Percentiles rank a stretch among this genome's conserved stretches.
phyloP scores from a whole-genome alignment of 2,113 vertebrate genomes.

The Syrrhaptes paradoxus region DNA sequence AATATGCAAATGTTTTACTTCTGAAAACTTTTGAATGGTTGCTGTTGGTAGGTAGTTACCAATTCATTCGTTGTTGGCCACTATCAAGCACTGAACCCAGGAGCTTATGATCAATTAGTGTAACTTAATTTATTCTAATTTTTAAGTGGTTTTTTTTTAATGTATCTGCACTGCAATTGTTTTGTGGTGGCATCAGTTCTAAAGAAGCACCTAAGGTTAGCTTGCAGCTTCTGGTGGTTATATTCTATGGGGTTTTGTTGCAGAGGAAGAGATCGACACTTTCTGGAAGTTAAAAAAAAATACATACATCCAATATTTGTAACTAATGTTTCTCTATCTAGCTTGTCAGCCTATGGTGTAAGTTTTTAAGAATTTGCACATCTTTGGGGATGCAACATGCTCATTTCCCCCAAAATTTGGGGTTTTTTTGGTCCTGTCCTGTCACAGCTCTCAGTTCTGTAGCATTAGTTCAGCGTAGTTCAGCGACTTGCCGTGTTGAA shows the following conservation, averaged over 20 bases:
- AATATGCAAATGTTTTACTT: not conserved
- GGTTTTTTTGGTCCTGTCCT: too few species aligned
- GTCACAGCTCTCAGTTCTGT: not conserved
- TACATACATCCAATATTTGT: not conserved
- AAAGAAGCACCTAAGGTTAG: not conserved
- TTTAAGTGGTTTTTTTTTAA: not conserved
- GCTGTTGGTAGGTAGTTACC: not conserved
- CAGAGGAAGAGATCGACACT: not conserved
- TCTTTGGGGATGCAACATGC: not conserved
- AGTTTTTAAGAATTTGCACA: not conserved
- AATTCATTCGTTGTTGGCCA: not conserved
- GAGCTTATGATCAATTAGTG: not conserved
- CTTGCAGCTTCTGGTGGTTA: not conserved
- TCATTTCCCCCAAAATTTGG: not conserved
- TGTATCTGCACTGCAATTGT: not conserved
- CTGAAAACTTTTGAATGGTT: not conserved
- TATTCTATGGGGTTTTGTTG: not conserved
- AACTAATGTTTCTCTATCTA: not conserved
- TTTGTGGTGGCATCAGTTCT: not conserved
- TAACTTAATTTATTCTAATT: not conserved
- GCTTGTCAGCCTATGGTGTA: not conserved
- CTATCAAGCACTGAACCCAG: not conserved
- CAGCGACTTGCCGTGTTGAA: not conserved
- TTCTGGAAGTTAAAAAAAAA: not conserved
- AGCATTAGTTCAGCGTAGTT: not conserved